These are phyloP conservation scores for Brachylomia viminalis DNA, from an alignment of 2,888 invertebrate species.

Conservation along the genomic window DNA sequence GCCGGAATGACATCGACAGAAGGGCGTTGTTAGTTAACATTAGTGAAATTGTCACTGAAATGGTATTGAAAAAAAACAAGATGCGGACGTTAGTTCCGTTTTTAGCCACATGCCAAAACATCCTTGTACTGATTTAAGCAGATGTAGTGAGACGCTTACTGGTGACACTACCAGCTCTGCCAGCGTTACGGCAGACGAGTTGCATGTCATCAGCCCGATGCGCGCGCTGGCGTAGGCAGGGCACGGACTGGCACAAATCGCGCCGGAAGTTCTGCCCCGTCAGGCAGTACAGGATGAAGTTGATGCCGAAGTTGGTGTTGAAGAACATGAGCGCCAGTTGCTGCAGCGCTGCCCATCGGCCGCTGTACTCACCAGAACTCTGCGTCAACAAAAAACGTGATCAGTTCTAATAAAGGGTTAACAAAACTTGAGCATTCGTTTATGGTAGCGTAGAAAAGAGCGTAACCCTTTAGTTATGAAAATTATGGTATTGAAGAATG, in stretches of 20 bases:
- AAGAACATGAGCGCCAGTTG: conserved; percentile 93
- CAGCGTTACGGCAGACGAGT: conserved; percentile 56
- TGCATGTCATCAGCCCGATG: conserved; percentile 51
- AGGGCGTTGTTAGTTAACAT: background rate
- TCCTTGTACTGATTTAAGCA: background rate
- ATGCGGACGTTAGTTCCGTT: too few species aligned
- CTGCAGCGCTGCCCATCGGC: conserved; percentile 90
- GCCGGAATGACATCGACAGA: background rate
- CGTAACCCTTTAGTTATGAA: background rate
- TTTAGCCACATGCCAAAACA: background rate
- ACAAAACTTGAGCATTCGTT: background rate
- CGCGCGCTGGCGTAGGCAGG: conserved; percentile 67
- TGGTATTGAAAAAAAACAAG: background rate
- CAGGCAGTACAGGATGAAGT: conserved; percentile 95
- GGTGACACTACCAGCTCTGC: conserved; percentile 74
- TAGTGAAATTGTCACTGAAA: background rate
- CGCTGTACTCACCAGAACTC: conserved; percentile 76
- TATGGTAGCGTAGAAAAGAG: background rate
- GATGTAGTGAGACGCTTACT: conserved; percentile 72
- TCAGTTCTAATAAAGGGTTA: background rate
- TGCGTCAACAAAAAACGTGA: conserved; percentile 60
- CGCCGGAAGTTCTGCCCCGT: conserved; percentile 95
- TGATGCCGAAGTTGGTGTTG: conserved; percentile 95
- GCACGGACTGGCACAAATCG: conserved; percentile 83
- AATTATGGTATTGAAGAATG: background rate